Base-by-base conservation (phyloP, 2,113 vertebrate genomes). In the Typhlomys cinereus region DNA sequence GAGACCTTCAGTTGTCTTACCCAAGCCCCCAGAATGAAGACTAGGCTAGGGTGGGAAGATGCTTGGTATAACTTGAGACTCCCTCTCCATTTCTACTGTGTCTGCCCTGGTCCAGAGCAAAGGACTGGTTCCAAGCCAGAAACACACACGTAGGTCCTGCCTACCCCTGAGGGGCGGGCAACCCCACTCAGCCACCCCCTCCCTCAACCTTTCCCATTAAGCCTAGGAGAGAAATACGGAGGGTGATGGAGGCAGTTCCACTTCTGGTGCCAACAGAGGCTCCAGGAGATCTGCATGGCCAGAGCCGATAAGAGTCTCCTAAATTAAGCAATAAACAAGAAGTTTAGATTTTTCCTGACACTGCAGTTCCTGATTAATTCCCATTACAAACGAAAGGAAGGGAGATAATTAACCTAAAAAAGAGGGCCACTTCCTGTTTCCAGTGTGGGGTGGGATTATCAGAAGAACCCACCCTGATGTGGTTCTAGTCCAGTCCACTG, bases 281-380 rank as follows among this genome's bases (percentile, higher is more conserved):
- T 66, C 70, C 90, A 66, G 18, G 17, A 23, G 64, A 76, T 69
- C 78, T 41, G 59, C 74, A 21, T 46, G 80, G 71, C 66, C 76
- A 34, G 5, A 86, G 54, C 73, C 79, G 54, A 92, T 89, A 91
- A 82, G 91, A 41, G 59, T 94, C 95, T 71, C 96, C 89, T 64
- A 95, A 96, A 97, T 83, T 93, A 95, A 97, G 96, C 92, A 96
- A 95, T 81, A 97, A 97, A 97, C 94, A 90, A 95, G 96, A 90
- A 92, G 88, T 88, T 96, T 83, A 80, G 57, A 92, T 95, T 97
- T 39, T 95, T 57, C 96, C 95, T 98, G 91, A 97, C 0, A 0
- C 95, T 95, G 96, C 96, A 95, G 86, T 95, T 97, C 89, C 93
- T 96, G 92, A 94, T 97, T 96, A 97, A 96, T 97, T 93, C 93